Conservation (phyloP, 1,140 invertebrate species). For the Drosophila littoralis region DNA sequence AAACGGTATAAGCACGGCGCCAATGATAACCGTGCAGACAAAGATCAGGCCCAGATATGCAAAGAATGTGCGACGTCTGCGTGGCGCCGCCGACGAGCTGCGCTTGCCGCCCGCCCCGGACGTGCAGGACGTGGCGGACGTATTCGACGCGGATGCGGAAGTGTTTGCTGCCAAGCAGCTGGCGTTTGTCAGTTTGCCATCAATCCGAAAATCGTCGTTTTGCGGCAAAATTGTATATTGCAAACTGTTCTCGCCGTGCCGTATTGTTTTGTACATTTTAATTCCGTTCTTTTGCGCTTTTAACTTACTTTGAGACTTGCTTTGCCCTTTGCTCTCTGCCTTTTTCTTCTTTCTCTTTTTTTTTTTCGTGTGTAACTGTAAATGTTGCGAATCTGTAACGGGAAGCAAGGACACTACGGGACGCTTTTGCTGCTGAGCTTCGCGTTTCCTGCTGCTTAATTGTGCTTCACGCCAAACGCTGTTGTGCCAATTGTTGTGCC, state of each 20-base stretch:
- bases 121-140: conserved; percentile 4
- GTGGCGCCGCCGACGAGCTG: conserved; percentile 21
- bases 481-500: conserved; percentile 9
- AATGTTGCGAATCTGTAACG: background rate
- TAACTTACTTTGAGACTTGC: background rate
- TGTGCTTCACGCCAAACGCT: background rate
- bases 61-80: conserved; percentile 73
- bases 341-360: conserved; percentile 4
- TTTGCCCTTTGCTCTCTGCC: background rate
- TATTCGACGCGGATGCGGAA: conserved; percentile 23
- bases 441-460: conserved; percentile 3
- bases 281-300: background rate
- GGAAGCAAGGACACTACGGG: conserved; percentile 18
- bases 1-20: conserved; percentile 79
- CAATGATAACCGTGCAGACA: conserved; percentile 81
- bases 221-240: conserved; percentile 90
- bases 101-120: conserved; percentile 26
- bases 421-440: conserved; percentile 11
- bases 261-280: conserved; percentile 90
- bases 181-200: conserved; percentile 85
- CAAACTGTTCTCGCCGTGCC: conserved; percentile 89
- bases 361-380: conserved; percentile 16
- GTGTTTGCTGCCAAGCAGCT: conserved; percentile 34
- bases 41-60: conserved; percentile 81
- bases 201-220: conserved; percentile 88